Conservation (phyloP, 2,797 vertebrate genomes). For the Periophthalmus magnuspinnatus region DNA sequence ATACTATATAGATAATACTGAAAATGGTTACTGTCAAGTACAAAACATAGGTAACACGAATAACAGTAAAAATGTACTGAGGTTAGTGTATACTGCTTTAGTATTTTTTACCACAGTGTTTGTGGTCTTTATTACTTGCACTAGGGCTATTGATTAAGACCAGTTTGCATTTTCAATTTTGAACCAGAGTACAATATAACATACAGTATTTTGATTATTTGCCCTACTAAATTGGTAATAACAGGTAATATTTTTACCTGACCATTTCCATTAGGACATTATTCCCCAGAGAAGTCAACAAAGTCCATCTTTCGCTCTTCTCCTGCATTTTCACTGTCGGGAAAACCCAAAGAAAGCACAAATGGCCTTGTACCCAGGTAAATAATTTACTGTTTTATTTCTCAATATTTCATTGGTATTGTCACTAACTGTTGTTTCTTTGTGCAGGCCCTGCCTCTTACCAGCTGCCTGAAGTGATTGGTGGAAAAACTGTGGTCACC, state of each 20-base stretch:
- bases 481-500: constrained; percentile 68
- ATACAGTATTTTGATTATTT: no score
- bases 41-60: background rate
- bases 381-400: constrained; percentile 14
- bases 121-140: background rate
- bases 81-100: background rate
- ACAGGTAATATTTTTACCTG: no score
- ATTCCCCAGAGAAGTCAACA: constrained; percentile 77
- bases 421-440: constrained; percentile 3
- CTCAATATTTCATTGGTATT: background rate
- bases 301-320: constrained; percentile 66
- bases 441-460: constrained; percentile 85
- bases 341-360: constrained; percentile 67
- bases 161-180: background rate
- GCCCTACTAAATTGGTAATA: no score
- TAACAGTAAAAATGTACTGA: background rate
- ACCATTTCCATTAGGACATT: constrained; percentile 75
- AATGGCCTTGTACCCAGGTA: constrained; percentile 80
- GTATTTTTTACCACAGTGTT: background rate
- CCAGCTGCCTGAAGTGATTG: constrained; percentile 81
- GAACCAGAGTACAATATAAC: no score
- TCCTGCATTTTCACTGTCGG: constrained; percentile 79
- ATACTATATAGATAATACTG: background rate
- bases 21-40: background rate
- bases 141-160: background rate